phyloP scores from a whole-genome alignment of 2,888 invertebrate genomes.

The Steromphala cineraria region DNA sequence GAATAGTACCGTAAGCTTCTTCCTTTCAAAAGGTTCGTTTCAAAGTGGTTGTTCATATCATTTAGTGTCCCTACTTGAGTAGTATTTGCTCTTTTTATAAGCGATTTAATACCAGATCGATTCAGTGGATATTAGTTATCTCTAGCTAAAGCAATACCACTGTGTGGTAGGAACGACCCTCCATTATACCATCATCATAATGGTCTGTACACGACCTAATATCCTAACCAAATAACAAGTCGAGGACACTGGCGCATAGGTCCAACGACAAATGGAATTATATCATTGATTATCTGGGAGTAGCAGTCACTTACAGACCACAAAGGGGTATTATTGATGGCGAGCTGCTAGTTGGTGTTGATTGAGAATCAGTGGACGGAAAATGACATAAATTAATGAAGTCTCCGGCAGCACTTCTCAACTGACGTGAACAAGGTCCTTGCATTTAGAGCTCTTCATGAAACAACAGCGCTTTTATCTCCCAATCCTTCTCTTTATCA shows the following conservation, averaged over 20 bases:
- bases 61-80: no score
- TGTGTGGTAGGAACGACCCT: no score
- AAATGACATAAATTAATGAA: conserved; percentile 20
- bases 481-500: not conserved
- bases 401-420: not conserved
- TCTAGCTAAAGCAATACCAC: no score
- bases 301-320: not conserved
- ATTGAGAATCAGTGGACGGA: not conserved
- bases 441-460: conserved; percentile 3
- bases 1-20: no score
- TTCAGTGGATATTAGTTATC: no score
- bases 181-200: not conserved
- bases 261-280: not conserved
- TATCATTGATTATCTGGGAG: not conserved
- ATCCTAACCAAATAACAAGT: not conserved
- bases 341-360: not conserved
- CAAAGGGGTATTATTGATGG: not conserved
- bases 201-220: not conserved
- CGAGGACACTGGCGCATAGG: not conserved
- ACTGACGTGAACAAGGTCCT: not conserved
- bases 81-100: no score
- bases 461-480: not conserved
- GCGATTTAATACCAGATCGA: no score
- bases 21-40: no score
- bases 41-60: no score